Percentiles rank a stretch among this genome's conserved stretches.
Evolutionary conservation across 1,140 invertebrate genomes (phyloP).

Genomic region (Aphelinus certus): DNA sequence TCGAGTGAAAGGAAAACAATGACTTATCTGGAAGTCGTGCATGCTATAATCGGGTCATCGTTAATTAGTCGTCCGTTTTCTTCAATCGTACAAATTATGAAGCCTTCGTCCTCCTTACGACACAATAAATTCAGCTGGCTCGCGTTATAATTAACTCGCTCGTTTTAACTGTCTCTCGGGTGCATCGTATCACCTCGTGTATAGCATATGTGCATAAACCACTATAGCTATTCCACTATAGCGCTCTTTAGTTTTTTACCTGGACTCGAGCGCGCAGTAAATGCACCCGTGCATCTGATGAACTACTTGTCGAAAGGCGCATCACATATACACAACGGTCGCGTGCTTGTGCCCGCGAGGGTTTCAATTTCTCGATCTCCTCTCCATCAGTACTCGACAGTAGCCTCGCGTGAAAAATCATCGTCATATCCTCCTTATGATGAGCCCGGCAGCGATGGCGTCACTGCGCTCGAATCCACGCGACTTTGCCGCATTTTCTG

Average conservation of each 20-base stretch:
- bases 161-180: background rate
- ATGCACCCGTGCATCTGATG: too few species aligned
- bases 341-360: too few species aligned
- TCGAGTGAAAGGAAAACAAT: too few species aligned
- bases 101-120: background rate
- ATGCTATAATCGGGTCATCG: background rate
- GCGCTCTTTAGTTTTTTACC: background rate
- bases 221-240: too few species aligned
- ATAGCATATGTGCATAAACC: too few species aligned
- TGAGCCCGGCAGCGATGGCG: background rate
- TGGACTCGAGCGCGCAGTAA: background rate
- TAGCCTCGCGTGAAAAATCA: too few species aligned
- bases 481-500: constrained; percentile 39
- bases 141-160: constrained; percentile 6
- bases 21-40: too few species aligned
- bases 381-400: too few species aligned
- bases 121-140: background rate
- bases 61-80: background rate
- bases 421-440: too few species aligned
- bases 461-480: background rate
- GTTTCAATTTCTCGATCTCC: background rate
- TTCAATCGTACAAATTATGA: background rate
- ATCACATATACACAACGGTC: too few species aligned
- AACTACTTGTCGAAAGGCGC: too few species aligned
- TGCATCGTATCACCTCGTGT: background rate